Evolutionary conservation across 2,888 invertebrate genomes (phyloP).

Genomic region (Cerceris rybyensis): DNA sequence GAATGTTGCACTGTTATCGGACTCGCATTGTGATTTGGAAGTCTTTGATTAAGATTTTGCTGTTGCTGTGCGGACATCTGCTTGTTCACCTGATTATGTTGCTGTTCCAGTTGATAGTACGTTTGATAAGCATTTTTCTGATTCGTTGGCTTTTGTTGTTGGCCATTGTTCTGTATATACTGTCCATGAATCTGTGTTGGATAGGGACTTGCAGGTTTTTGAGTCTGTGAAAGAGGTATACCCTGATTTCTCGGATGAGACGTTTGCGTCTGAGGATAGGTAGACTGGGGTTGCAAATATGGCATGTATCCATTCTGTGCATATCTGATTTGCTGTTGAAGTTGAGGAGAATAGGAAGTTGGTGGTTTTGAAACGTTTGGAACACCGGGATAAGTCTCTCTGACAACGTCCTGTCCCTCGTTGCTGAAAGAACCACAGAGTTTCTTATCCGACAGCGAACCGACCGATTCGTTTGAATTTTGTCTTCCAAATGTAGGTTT

Average conservation of each 20-base stretch:
- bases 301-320: slow-evolving; percentile 74
- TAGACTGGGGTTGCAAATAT: slow-evolving; percentile 58
- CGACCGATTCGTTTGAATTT: slow-evolving; percentile 70
- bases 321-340: slow-evolving; percentile 75
- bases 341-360: slow-evolving; percentile 71
- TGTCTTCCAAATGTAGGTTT: slow-evolving; percentile 67
- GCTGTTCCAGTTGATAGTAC: slow-evolving; percentile 79
- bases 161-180: slow-evolving; percentile 70
- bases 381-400: slow-evolving; percentile 65
- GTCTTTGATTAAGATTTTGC: slow-evolving; percentile 73
- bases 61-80: slow-evolving; percentile 77
- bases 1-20: slow-evolving; percentile 78
- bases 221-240: slow-evolving; percentile 73
- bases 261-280: slow-evolving; percentile 74
- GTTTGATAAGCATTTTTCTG: slow-evolving; percentile 73
- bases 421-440: slow-evolving; percentile 54
- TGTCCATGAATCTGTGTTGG: slow-evolving; percentile 74
- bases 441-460: slow-evolving; percentile 70
- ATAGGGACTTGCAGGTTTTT: slow-evolving; percentile 78
- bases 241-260: slow-evolving; percentile 75
- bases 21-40: slow-evolving; percentile 74
- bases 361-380: slow-evolving; percentile 59
- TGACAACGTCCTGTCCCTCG: slow-evolving; percentile 70
- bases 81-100: slow-evolving; percentile 80
- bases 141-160: slow-evolving; percentile 60